Evolutionary conservation across 2,888 invertebrate genomes (phyloP).

Genomic region (Rhagonycha fulva): DNA sequence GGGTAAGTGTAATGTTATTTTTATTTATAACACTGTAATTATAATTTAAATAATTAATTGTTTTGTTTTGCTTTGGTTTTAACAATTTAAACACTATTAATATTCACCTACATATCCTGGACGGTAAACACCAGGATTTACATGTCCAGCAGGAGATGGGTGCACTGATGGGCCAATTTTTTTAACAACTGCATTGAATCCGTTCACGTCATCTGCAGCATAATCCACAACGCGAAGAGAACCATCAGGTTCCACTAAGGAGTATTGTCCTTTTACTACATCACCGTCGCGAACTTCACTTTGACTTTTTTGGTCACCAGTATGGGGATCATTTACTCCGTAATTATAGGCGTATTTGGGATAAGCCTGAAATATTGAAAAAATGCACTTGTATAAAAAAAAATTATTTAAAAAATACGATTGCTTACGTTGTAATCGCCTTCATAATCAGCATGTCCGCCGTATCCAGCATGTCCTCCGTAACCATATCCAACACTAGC

Average conservation of each 20-base stretch:
- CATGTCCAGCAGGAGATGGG: slow-evolving; percentile 17
- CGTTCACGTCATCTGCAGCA: slow-evolving; percentile 39
- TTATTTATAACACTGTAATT: neutral
- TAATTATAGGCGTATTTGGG: slow-evolving; percentile 66
- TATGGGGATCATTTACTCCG: slow-evolving; percentile 64
- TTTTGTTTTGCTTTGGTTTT: neutral
- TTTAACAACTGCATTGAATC: slow-evolving; percentile 51
- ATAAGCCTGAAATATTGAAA: slow-evolving; percentile 54
- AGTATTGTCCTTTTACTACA: slow-evolving; percentile 59
- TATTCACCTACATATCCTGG: slow-evolving; percentile 9
- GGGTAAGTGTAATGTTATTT: neutral
- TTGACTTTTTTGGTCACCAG: slow-evolving; percentile 65
- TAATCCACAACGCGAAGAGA: slow-evolving; percentile 51
- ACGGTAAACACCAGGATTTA: slow-evolving; percentile 12
- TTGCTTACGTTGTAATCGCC: neutral
- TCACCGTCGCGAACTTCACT: slow-evolving; percentile 66
- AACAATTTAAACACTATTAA: neutral
- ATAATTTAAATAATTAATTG: neutral
- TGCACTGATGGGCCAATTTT: slow-evolving; percentile 44
- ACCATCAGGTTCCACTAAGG: slow-evolving; percentile 56
- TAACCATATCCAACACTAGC: neutral
- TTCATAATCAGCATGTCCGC: neutral
- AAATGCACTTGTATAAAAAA: slow-evolving; percentile 4
- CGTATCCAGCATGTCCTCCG: neutral
- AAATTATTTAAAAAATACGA: neutral